Evolutionary conservation across 2,888 invertebrate genomes (phyloP), one percentile per base, ranked within the genome.

Genomic region (Vesta saturnalis): DNA sequence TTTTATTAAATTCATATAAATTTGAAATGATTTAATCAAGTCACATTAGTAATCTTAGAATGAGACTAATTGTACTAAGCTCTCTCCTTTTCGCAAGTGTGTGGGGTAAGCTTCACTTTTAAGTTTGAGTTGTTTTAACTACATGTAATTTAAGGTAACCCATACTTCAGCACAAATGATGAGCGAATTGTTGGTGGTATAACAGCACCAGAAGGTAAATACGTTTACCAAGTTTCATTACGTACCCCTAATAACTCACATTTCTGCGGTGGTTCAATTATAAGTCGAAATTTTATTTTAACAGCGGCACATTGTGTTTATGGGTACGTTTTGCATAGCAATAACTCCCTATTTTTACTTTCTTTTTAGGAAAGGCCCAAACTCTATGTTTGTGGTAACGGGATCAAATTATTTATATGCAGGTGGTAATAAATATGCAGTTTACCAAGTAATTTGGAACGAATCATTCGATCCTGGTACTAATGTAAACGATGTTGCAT

Each of bases 251-350:
- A 85, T 0, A 81, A 84, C 5, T 84, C 85, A 74, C 89, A 89
- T 74, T 88, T 88, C 77, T 89, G 89, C 71, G 89, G 89, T 0
- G 89, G 88, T 0, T 89, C 89, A 0, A 80, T 89, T 1, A 78
- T 89, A 8, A 86, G 86, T 30, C 85, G 87, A 0, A 77, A 85
- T 8, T 86, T 86, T 4, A 65, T 74, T n/a, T 60, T 76, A n/a
- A 75, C 75, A 4, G 76, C 76, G 2, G 76, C 76, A 6, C 75
- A 76, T 39, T 62, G 62, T 18, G 19, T 55, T 43, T 71, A 70
- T 49, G 68, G 70, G 76, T 75, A 72, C 69, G 8, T 14, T 8
- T 30, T 30, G 8, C 8, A 39, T 39, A 1, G n/a, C 39, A 12
- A n/a, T 39, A 6, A n/a, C 3, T 6, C 39, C 8, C 3, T 23